Evolutionary conservation across 2,888 invertebrate species (phyloP), one percentile per base, ranked within the genome.

Genomic region (Pseudococcus viburni): DNA sequence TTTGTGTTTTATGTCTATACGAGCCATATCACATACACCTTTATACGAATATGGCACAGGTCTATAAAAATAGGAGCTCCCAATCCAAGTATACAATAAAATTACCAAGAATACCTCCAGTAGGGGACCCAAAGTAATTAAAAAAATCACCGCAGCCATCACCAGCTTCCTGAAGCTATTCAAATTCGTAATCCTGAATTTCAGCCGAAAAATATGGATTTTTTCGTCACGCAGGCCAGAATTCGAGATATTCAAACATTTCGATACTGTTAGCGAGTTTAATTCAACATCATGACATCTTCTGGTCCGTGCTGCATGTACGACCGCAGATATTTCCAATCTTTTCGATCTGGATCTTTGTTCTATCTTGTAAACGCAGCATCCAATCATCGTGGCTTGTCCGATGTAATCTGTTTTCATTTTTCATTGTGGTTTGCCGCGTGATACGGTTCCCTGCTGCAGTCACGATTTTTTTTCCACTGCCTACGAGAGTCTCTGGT

Each of bases 321-420:
- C 9, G 19, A 19, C 42, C n/a, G 26, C 26, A 33, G 80, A 39
- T 39, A 42, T 80, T 42, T 80, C 80, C 33, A 73, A 73, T 73
- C 73, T 33, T 42, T 42, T 42, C 39, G 80, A 80, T 80, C 80
- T 80, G 19, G 80, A 80, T 80, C 80, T 80, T 80, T 80, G 80
- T 80, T 80, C 73, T 73, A 59, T 59, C 59, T 73, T 11, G 68
- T 33, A 64, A 19, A 73, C 68, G 80, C 80, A 80, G 80, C 80
- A 80, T 80, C 80, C 80, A 80, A 80, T 80, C 80, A 42, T 80
- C n/a, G 33, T 33, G 42, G 80, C 80, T 80, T 80, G 80, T 80
- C 80, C 80, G 80, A 80, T 80, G 80, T 80, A 80, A 80, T 80
- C 80, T 80, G 42, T 33, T 33, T 46, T 80, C 80, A 42, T 80